A percentile compares a stretch with the other conserved stretches of the same genome.
These are phyloP conservation scores for Rhagonycha lutea DNA, from an alignment of 2,888 invertebrate species.

Conservation along the genomic window DNA sequence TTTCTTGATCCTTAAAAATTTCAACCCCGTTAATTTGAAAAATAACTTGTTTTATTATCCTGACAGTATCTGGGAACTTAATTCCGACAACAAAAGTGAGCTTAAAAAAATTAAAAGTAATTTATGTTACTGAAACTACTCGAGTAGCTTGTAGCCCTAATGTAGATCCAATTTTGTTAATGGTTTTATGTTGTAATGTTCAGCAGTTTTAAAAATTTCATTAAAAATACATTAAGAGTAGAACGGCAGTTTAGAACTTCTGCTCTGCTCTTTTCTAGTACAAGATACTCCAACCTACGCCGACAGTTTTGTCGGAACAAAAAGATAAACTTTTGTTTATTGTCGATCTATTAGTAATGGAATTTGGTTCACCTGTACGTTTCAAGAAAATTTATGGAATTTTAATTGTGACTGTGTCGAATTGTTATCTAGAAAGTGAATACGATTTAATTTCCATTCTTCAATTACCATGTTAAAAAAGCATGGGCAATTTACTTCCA, in stretches of 20 bases:
- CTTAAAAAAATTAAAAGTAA: not conserved
- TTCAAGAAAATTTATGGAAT: not conserved
- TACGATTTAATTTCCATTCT: not conserved
- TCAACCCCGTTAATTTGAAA: not conserved
- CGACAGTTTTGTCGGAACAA: slow-evolving; percentile 5
- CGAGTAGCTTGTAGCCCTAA: not conserved
- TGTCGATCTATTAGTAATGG: slow-evolving; percentile 10
- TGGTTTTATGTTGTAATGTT: not conserved
- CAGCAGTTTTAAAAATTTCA: not conserved
- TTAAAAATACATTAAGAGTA: not conserved
- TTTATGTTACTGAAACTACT: not conserved
- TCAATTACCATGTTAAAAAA: not conserved
- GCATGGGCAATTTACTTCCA: not conserved
- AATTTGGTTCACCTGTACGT: slow-evolving; percentile 9
- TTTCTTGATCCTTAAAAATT: not conserved
- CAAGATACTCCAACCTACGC: slow-evolving; percentile 8
- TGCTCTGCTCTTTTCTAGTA: not conserved
- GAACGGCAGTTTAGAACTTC: not conserved
- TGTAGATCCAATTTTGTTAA: not conserved
- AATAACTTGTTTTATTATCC: not conserved
- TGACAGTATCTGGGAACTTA: not conserved
- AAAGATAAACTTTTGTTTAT: slow-evolving; percentile 1
- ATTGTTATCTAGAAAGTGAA: not conserved
- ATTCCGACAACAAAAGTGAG: not conserved
- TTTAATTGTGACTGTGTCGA: not conserved